Percentiles rank a stretch among this genome's conserved stretches.
Conservation (phyloP, 2,797 vertebrate species). For the Tapera naevia region DNA sequence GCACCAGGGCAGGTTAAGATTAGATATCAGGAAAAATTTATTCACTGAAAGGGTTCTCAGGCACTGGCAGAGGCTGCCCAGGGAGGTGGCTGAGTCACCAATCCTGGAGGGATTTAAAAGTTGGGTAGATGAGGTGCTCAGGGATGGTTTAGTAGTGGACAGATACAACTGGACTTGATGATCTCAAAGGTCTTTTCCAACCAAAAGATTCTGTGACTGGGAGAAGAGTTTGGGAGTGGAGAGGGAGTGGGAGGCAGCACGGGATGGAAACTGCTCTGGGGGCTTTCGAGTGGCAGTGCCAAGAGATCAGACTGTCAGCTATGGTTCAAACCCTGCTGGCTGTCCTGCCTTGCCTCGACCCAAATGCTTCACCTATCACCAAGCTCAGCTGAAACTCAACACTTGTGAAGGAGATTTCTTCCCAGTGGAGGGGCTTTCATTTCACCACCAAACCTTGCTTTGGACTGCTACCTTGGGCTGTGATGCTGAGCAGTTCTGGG, state of each 20-base stretch:
- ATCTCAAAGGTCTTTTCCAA: too few relatives aligned
- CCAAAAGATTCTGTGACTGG: background rate
- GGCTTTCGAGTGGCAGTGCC: background rate
- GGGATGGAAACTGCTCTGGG: background rate
- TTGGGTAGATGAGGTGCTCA: too few relatives aligned
- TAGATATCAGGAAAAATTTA: too few relatives aligned
- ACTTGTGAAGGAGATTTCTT: background rate
- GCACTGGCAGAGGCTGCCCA: too few relatives aligned
- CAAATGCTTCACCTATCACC: rapidly evolving
- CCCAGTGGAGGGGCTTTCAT: background rate
- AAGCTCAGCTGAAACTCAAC: background rate
- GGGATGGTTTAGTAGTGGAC: too few relatives aligned
- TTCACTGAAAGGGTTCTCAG: too few relatives aligned
- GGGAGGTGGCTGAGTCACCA: too few relatives aligned
- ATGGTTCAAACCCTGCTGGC: background rate
- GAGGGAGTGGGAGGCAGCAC: background rate
- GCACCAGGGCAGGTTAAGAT: too few relatives aligned
- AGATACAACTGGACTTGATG: too few relatives aligned
- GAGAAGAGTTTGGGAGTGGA: background rate
- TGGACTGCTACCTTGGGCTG: background rate
- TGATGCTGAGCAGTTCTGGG: background rate
- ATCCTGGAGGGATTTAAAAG: too few relatives aligned
- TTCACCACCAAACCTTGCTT: background rate
- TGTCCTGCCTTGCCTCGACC: background rate
- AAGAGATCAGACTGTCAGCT: background rate